These are phyloP conservation scores for Muntiacus muntjak DNA, from an alignment of 2,113 vertebrate genomes.

Conservation along the genomic window DNA sequence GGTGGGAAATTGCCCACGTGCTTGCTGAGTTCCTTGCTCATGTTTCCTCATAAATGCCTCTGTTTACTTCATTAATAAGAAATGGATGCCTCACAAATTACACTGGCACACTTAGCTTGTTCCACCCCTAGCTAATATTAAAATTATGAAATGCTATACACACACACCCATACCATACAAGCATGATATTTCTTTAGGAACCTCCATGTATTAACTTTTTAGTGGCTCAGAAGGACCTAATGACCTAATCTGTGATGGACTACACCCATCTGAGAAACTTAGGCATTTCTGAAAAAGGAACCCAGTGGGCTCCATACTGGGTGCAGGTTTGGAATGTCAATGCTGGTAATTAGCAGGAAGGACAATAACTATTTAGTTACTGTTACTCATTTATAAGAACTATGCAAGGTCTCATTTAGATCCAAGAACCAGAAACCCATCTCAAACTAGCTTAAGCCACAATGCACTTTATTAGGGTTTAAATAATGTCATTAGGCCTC, in stretches of 20 bases:
- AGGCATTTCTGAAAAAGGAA: not conserved
- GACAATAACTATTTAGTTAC: not conserved
- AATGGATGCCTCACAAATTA: conserved; percentile 58
- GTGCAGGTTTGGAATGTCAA: not conserved
- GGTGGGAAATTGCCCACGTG: conserved; percentile 78
- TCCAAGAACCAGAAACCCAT: not conserved
- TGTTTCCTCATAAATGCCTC: conserved; percentile 57
- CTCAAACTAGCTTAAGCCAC: not conserved
- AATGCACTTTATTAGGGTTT: not conserved
- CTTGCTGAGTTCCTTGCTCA: conserved; percentile 74
- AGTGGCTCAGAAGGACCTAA: not conserved
- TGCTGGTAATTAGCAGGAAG: not conserved
- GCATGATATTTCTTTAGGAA: not conserved
- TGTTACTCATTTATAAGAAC: not conserved
- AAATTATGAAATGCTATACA: not conserved
- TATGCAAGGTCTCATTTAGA: not conserved
- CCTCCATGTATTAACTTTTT: not conserved
- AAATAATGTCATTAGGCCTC: not conserved
- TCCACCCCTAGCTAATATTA: not conserved
- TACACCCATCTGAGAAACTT: not conserved
- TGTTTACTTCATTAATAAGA: conserved; percentile 69
- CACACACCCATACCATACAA: not conserved
- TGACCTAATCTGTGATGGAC: not conserved
- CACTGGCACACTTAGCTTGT: conserved; percentile 41
- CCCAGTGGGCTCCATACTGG: too few relatives aligned